Base-by-base conservation (phyloP, 2,797 vertebrate species). In the Pogoniulus pusillus region DNA sequence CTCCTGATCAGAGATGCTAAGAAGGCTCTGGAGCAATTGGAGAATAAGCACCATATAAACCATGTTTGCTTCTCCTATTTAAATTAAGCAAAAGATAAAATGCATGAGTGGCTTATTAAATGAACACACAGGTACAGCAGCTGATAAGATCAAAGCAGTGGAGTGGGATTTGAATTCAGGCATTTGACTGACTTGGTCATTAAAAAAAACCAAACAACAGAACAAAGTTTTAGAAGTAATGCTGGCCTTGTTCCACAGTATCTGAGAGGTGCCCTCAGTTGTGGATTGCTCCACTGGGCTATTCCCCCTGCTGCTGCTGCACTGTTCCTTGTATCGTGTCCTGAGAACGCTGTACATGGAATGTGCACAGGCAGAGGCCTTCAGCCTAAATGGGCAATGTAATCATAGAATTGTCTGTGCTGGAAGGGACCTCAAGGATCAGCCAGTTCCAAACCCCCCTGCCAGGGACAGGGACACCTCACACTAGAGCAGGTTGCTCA, bases 71-170 rank as follows among this genome's bases (percentile, higher is more conserved):
- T 95, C 95, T 95, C 93, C 85, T 91, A 95, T 94, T 95, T 92
- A 95, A 96, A 94, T 95, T 53, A 92, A 83, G 85, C 66, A 60
- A 64, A 93, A 96, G 94, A 96, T 94, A 96, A 96, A 94, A 95
- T 94, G 87, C 76, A 85, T 91, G 87, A 93, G 82, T 72, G 43
- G 73, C 35, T 92, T 93, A 93, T 93, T 95, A 95, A 94, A 87
- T 81, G 70, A 91, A 79, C 80, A 82, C 57, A 84, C 9, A 91
- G 89, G 87, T 93, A 85, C 37, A 95, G 85, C 60, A 78, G 64
- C 81, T 91, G 95, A 94, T 96, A 95, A 96, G 77, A 94, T 92
- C 85, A 96, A 95, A 95, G 93, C 85, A 91, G 71, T 86, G 89
- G 82, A 95, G 94, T 92, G 91, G 79, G 87, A 87, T 95, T 95